phyloP scores from a whole-genome alignment of 2,888 invertebrate species.

The Papilio protenor region DNA sequence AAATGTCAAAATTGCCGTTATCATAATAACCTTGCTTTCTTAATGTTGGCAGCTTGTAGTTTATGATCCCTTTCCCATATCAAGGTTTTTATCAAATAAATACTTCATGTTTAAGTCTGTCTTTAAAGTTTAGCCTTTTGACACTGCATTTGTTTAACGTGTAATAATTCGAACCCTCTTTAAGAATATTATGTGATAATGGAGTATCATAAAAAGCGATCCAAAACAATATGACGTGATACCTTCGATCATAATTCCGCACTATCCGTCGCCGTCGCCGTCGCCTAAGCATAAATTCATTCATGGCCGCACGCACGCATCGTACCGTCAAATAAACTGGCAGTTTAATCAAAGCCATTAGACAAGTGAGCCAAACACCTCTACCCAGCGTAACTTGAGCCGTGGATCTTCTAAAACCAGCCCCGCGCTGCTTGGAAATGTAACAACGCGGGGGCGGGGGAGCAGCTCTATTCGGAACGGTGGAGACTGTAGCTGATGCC shows the following conservation, averaged over 20 bases:
- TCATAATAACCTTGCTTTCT: too few relatives aligned
- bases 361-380: conserved; percentile 82
- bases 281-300: conserved; percentile 82
- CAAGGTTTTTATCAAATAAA: too few relatives aligned
- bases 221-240: conserved; percentile 55
- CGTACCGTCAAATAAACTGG: conserved; percentile 84
- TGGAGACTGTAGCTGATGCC: conserved; percentile 78
- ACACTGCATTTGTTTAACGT: too few relatives aligned
- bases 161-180: too few relatives aligned
- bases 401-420: conserved; percentile 58
- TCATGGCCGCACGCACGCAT: conserved; percentile 80
- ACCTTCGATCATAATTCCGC: conserved; percentile 76
- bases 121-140: too few relatives aligned
- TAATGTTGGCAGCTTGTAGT: too few relatives aligned
- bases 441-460: conserved; percentile 52
- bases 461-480: conserved; percentile 67
- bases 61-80: too few relatives aligned
- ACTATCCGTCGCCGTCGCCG: conserved; percentile 57
- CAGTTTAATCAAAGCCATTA: conserved; percentile 84
- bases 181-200: too few relatives aligned
- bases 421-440: conserved; percentile 54
- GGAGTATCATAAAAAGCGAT: conserved; percentile 38
- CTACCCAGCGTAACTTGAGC: conserved; percentile 64
- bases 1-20: too few relatives aligned
- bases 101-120: too few relatives aligned